Conservation (phyloP, 2,888 invertebrate species). For the Habroteleia sp. region DNA sequence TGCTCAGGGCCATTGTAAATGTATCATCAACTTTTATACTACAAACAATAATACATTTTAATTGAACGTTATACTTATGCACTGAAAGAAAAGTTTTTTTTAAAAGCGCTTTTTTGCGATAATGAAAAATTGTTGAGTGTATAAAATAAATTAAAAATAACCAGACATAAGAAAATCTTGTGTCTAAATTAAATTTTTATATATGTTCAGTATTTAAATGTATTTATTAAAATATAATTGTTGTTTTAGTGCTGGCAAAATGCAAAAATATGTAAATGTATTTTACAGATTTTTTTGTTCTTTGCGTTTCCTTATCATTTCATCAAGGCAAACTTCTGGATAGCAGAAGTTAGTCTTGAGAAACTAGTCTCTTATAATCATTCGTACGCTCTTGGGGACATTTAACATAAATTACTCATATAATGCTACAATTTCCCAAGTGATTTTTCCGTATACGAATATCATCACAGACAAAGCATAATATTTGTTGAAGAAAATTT, state of each 20-base stretch:
- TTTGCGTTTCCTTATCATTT: slow-evolving; percentile 23
- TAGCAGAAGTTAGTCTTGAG: slow-evolving; percentile 16
- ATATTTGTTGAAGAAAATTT: slow-evolving; percentile 7
- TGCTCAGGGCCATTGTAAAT: too few species aligned
- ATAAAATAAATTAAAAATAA: too few species aligned
- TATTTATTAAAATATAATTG: too few species aligned
- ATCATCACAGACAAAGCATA: slow-evolving; percentile 13
- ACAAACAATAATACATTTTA: too few species aligned
- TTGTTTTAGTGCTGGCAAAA: not conserved
- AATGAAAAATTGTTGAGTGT: too few species aligned
- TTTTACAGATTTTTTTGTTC: slow-evolving; percentile 15
- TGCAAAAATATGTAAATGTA: slow-evolving; percentile 26
- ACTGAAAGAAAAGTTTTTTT: too few species aligned
- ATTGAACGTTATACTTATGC: too few species aligned
- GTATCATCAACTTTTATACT: too few species aligned
- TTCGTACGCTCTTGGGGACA: slow-evolving; percentile 36
- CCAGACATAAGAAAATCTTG: too few species aligned
- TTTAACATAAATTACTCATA: slow-evolving; percentile 52
- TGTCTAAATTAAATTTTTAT: too few species aligned
- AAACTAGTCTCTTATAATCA: slow-evolving; percentile 47
- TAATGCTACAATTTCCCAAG: slow-evolving; percentile 44
- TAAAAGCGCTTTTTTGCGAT: too few species aligned
- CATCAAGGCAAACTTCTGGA: slow-evolving; percentile 44
- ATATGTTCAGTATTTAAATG: too few species aligned
- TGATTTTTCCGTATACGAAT: slow-evolving; percentile 36